Evolutionary conservation across 2,888 invertebrate species (phyloP).

Genomic region (Sarcophaga carnaria): DNA sequence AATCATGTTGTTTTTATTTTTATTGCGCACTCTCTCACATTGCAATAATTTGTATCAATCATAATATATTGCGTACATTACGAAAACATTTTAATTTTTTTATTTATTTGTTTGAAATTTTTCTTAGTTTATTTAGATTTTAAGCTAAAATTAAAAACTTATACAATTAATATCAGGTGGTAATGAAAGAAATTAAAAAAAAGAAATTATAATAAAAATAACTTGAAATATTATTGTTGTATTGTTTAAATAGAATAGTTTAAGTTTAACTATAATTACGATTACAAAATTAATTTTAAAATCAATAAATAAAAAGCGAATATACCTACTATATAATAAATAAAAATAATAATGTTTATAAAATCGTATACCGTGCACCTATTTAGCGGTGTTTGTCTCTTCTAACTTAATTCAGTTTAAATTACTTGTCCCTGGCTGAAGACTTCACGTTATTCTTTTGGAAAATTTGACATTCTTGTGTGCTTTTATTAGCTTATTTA

Average conservation of each 20-base stretch:
- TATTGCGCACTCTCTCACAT: too few relatives aligned
- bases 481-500: neutral
- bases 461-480: neutral
- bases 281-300: slow-evolving; percentile 22
- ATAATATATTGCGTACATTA: too few relatives aligned
- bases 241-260: slow-evolving; percentile 35
- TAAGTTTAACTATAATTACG: slow-evolving; percentile 7
- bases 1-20: neutral
- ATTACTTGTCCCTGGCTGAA: too few relatives aligned
- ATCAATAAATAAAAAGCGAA: slow-evolving; percentile 3
- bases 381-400: too few relatives aligned
- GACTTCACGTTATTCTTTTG: too few relatives aligned
- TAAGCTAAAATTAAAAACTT: neutral
- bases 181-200: neutral
- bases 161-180: neutral
- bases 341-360: too few relatives aligned
- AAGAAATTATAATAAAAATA: neutral
- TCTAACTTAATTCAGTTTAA: too few relatives aligned
- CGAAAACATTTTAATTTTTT: too few relatives aligned
- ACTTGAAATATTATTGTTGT: slow-evolving; percentile 30
- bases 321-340: slow-evolving; percentile 5
- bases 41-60: too few relatives aligned
- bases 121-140: neutral
- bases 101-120: neutral
- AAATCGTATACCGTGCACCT: too few relatives aligned